Conservation (phyloP, 2,888 invertebrate species). For the Drosophila anomalata region DNA sequence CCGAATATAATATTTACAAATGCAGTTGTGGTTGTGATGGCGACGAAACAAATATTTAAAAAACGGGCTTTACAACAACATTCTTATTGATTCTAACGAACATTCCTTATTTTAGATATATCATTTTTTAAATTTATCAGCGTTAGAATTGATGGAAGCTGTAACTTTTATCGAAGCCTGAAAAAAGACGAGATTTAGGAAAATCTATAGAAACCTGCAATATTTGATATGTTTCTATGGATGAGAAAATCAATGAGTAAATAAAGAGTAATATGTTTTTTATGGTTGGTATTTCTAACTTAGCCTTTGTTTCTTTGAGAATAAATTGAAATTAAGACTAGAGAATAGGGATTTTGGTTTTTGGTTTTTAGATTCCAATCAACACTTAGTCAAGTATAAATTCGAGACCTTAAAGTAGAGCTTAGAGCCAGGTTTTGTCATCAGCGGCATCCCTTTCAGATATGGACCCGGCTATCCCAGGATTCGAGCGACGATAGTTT, state of each 20-base stretch:
- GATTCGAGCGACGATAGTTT: constrained; percentile 61
- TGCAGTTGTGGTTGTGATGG: constrained; percentile 16
- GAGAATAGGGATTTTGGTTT: constrained; percentile 1
- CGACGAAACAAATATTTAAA: neutral
- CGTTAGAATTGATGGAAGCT: neutral
- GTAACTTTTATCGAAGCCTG: neutral
- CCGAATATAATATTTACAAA: constrained; percentile 44
- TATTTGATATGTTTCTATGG: constrained; percentile 21
- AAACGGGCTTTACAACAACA: neutral
- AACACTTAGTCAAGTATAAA: constrained; percentile 27
- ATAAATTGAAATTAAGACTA: constrained; percentile 20
- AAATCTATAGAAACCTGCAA: neutral
- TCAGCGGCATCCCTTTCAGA: constrained; percentile 39
- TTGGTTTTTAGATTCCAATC: neutral
- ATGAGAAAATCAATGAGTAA: neutral
- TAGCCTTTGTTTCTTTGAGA: constrained; percentile 20
- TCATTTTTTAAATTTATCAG: too few species aligned
- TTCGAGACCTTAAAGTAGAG: constrained; percentile 39
- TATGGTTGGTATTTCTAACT: constrained; percentile 6
- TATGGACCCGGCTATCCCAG: constrained; percentile 10
- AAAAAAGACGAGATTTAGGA: too few species aligned
- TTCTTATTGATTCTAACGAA: neutral
- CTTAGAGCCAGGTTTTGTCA: constrained; percentile 81
- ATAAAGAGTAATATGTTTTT: neutral
- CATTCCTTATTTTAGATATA: neutral